Evolutionary conservation across 2,797 vertebrate species (phyloP).

Genomic region (Phoeniculus purpureus): DNA sequence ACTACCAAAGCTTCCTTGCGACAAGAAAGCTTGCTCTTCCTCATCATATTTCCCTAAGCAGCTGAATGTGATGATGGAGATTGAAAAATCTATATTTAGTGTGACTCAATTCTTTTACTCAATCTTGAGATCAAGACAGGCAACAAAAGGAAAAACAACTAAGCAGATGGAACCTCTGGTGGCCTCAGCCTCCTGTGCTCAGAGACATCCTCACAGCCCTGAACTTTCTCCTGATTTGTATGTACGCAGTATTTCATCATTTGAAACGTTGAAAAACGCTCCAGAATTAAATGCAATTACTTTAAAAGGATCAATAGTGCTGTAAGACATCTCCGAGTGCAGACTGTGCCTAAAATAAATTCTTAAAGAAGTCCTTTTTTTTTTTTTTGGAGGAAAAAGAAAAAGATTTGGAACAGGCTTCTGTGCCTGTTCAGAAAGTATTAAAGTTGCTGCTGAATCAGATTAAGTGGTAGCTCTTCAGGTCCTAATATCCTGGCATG

Average conservation of each 20-base stretch:
- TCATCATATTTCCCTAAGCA: neutral
- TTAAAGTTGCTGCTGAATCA: conserved; percentile 78
- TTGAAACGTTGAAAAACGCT: conserved; percentile 26
- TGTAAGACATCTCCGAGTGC: conserved; percentile 12
- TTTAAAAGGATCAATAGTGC: conserved; percentile 73
- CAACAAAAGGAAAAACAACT: neutral
- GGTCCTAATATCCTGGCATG: conserved; percentile 70
- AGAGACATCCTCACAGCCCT: neutral
- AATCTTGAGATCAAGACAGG: neutral
- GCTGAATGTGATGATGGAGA: neutral
- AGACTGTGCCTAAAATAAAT: conserved; percentile 72
- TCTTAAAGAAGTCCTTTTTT: conserved; percentile 27
- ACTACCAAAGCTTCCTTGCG: neutral
- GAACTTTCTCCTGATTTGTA: conserved; percentile 20
- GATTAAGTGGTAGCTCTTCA: conserved; percentile 78
- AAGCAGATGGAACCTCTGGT: neutral
- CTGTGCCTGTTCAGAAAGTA: conserved; percentile 69
- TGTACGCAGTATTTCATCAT: conserved; percentile 41
- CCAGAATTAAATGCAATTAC: conserved; percentile 73
- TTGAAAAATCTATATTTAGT: neutral
- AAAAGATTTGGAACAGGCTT: conserved; percentile 28
- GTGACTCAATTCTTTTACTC: neutral
- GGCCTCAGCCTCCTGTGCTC: neutral
- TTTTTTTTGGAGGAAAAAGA: conserved; percentile 33
- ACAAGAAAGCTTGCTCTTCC: neutral